phyloP scores from a whole-genome alignment of 2,888 invertebrate genomes.

The Piscicola geometra region DNA sequence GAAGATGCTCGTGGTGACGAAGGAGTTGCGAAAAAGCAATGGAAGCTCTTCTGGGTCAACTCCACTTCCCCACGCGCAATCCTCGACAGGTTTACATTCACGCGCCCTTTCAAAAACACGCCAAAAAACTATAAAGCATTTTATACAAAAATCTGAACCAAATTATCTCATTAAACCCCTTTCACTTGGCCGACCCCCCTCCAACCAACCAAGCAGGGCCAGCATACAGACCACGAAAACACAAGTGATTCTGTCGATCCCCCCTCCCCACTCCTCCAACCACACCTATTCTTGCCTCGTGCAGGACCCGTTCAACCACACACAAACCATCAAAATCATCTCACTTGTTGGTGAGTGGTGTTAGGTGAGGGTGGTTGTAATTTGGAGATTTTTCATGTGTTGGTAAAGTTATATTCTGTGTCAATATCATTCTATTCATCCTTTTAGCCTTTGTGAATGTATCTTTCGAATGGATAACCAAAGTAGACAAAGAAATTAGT shows the following conservation, averaged over 20 bases:
- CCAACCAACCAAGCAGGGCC: neutral
- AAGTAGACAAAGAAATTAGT: too few species aligned
- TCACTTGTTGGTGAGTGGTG: neutral
- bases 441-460: too few species aligned
- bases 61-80: neutral
- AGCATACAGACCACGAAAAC: neutral
- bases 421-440: too few species aligned
- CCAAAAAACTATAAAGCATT: too few species aligned
- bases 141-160: too few species aligned
- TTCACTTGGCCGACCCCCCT: too few species aligned
- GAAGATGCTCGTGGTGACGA: neutral
- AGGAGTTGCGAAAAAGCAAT: neutral
- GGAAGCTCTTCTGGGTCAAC: constrained; percentile 16
- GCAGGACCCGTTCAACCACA: neutral
- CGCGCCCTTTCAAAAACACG: too few species aligned
- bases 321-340: neutral
- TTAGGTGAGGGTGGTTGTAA: neutral
- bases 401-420: too few species aligned
- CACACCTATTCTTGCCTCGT: neutral
- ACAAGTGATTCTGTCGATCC: constrained; percentile 10
- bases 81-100: neutral
- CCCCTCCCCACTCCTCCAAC: neutral
- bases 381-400: too few species aligned
- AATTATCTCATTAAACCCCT: too few species aligned
- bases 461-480: too few species aligned